These are phyloP conservation scores for Crenichthys baileyi DNA, from an alignment of 2,797 vertebrate species.

Conservation along the genomic window DNA sequence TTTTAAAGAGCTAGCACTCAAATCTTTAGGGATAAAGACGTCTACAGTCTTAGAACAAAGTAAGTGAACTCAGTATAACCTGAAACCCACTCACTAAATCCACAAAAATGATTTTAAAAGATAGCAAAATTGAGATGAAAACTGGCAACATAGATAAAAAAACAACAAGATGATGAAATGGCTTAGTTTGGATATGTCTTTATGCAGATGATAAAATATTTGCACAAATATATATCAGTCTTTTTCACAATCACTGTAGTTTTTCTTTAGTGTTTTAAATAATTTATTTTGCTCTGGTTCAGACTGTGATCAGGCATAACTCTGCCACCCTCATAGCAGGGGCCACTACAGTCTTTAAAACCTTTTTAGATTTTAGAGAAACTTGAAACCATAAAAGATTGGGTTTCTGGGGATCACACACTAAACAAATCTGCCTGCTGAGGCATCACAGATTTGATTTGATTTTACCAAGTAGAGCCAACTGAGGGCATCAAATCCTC, in stretches of 20 bases:
- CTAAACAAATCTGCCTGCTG: background rate
- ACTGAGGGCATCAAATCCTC: too few relatives aligned
- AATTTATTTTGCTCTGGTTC: background rate
- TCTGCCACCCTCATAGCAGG: background rate
- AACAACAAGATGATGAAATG: too few relatives aligned
- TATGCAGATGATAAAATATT: slow-evolving; percentile 5
- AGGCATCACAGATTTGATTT: too few relatives aligned
- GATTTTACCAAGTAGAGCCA: too few relatives aligned
- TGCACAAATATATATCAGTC: background rate
- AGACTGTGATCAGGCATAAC: background rate
- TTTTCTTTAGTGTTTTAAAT: background rate
- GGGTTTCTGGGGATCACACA: background rate
- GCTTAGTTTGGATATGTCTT: background rate
- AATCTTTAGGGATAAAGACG: slow-evolving; percentile 39
- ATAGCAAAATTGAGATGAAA: background rate
- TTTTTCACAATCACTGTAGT: background rate
- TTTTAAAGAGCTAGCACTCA: slow-evolving; percentile 51
- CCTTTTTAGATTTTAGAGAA: background rate
- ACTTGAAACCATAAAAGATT: background rate
- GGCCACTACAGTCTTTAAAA: background rate
- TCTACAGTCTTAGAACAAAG: slow-evolving; percentile 15
- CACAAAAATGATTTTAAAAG: background rate
- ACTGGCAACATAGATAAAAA: background rate
- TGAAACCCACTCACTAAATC: background rate
- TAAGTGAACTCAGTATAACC: background rate